These are phyloP conservation scores for Pelecanus crispus DNA, from an alignment of 2,113 vertebrate species.

Conservation along the genomic window DNA sequence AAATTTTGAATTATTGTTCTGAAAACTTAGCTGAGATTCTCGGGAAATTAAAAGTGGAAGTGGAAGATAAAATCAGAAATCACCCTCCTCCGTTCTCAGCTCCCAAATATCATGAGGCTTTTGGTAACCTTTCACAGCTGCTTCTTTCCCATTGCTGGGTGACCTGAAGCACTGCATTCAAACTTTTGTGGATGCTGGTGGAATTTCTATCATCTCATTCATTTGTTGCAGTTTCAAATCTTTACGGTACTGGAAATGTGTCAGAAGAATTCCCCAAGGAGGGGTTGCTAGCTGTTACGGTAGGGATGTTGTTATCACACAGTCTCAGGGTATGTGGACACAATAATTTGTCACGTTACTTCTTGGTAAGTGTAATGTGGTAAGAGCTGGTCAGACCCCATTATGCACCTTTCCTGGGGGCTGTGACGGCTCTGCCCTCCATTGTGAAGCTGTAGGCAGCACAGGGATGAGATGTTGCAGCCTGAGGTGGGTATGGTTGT, in stretches of 20 bases:
- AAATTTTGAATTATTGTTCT: neutral
- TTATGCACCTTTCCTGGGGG: neutral
- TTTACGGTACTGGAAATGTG: neutral
- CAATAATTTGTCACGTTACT: neutral
- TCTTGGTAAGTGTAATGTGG: neutral
- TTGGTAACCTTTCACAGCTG: neutral
- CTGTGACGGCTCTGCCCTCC: neutral
- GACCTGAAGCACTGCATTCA: neutral
- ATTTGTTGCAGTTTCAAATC: neutral
- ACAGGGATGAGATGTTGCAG: too few species aligned
- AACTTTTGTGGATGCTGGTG: neutral
- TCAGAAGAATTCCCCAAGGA: neutral
- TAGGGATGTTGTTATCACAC: neutral
- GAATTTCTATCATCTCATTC: neutral
- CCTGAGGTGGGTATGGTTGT: neutral
- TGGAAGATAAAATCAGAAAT: neutral
- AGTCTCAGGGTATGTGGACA: neutral
- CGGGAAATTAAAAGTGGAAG: neutral
- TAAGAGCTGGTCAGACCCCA: neutral
- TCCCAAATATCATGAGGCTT: neutral
- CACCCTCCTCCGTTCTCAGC: neutral
- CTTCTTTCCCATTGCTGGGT: neutral
- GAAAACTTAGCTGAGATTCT: neutral
- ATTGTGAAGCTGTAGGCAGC: neutral
- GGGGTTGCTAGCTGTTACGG: accelerated